These are phyloP conservation scores for Lepetodrilus schrolli DNA, from an alignment of 2,888 invertebrate genomes.

Conservation along the genomic window DNA sequence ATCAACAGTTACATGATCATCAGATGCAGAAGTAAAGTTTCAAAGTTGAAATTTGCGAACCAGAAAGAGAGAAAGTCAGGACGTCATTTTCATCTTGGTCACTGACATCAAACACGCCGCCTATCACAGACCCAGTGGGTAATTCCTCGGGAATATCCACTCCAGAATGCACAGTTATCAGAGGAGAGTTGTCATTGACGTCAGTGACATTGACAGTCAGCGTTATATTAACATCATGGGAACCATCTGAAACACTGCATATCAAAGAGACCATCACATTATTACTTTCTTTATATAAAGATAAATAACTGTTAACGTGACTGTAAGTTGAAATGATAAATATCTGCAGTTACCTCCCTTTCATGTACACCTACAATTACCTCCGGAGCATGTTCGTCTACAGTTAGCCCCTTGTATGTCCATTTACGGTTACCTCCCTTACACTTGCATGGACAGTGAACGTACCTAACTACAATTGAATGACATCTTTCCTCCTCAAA, in stretches of 20 bases:
- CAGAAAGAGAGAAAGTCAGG: background rate
- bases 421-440: background rate
- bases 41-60: no score
- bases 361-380: no score
- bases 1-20: no score
- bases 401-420: no score
- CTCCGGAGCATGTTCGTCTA: no score
- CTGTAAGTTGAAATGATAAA: no score
- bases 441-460: background rate
- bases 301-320: no score
- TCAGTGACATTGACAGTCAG: slow-evolving; percentile 15
- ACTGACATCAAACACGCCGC: background rate
- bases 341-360: no score
- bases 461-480: background rate
- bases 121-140: background rate
- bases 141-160: slow-evolving; percentile 6
- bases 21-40: no score
- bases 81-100: background rate
- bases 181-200: slow-evolving; percentile 22
- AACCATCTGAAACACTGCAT: background rate
- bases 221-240: background rate
- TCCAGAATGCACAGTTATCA: background rate
- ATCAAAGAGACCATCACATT: no score
- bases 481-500: slow-evolving; percentile 3
- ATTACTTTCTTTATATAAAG: no score